A percentile compares a stretch with the other conserved stretches of the same genome.
These are phyloP conservation scores for Arctia plantaginis DNA, from an alignment of 2,888 invertebrate genomes.

Conservation along the genomic window DNA sequence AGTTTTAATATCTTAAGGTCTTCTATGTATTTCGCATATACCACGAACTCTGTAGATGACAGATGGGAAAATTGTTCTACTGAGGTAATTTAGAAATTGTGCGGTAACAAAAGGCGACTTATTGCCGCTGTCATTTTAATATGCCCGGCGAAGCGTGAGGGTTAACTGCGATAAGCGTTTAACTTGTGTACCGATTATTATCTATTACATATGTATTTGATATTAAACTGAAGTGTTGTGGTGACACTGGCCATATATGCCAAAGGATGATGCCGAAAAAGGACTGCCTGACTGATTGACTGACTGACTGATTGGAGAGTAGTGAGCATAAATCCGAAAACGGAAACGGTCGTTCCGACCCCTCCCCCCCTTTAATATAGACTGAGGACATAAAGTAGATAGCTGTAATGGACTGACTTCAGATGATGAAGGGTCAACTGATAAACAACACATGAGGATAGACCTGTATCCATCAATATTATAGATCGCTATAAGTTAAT, in stretches of 20 bases:
- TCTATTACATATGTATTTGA: not conserved
- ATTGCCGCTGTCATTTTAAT: constrained; percentile 36
- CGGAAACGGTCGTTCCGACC: no score
- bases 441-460: not conserved
- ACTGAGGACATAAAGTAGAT: not conserved
- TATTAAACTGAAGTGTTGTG: not conserved
- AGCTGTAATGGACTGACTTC: not conserved
- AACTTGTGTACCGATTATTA: not conserved
- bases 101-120: constrained; percentile 29
- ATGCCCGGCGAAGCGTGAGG: constrained; percentile 16
- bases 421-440: no score
- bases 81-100: constrained; percentile 46
- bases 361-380: no score
- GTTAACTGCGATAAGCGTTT: constrained; percentile 12
- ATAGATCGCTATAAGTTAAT: no score
- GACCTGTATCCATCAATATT: no score
- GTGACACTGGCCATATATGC: not conserved
- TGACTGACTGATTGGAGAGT: not conserved
- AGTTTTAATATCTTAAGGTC: constrained; percentile 4
- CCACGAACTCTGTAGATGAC: constrained; percentile 42
- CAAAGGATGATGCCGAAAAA: not conserved
- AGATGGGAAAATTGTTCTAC: constrained; percentile 51
- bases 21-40: constrained; percentile 21
- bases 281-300: no score
- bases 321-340: not conserved